Evolutionary conservation across 2,797 vertebrate species (phyloP).

Genomic region (Myotis findleyi): DNA sequence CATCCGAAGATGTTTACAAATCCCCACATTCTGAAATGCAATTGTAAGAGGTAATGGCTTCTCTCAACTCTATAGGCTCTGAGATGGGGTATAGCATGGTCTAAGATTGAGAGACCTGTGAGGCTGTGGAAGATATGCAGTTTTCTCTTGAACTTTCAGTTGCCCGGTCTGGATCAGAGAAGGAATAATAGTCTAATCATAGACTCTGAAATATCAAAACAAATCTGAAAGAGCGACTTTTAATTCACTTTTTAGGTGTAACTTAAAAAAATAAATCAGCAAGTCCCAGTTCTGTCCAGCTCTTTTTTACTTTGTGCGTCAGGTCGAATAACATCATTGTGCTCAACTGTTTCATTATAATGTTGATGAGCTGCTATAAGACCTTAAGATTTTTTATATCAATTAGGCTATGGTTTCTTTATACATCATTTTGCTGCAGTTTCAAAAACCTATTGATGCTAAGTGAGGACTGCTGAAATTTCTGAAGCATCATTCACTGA

Average conservation of each 20-base stretch:
- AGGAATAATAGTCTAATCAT: background rate
- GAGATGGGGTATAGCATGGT: background rate
- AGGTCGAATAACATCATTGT: background rate
- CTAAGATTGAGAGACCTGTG: background rate
- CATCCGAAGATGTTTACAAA: conserved; percentile 28
- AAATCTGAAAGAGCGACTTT: background rate
- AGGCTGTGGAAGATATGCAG: background rate
- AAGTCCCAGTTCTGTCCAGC: background rate
- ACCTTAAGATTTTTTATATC: background rate
- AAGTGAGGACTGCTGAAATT: background rate
- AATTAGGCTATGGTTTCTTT: background rate
- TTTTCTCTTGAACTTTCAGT: conserved; percentile 23
- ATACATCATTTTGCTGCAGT: background rate
- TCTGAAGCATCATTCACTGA: conserved; percentile 22
- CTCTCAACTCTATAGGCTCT: background rate
- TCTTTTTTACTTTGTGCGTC: background rate
- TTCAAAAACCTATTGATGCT: background rate
- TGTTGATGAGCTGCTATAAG: background rate
- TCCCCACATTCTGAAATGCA: background rate
- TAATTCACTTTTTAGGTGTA: background rate
- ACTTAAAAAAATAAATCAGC: background rate
- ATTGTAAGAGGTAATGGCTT: background rate
- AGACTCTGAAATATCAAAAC: conserved; percentile 22
- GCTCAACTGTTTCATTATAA: background rate
- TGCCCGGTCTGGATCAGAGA: background rate